Conservation (phyloP, 2,113 vertebrate genomes). For the Xyrauchen texanus region DNA sequence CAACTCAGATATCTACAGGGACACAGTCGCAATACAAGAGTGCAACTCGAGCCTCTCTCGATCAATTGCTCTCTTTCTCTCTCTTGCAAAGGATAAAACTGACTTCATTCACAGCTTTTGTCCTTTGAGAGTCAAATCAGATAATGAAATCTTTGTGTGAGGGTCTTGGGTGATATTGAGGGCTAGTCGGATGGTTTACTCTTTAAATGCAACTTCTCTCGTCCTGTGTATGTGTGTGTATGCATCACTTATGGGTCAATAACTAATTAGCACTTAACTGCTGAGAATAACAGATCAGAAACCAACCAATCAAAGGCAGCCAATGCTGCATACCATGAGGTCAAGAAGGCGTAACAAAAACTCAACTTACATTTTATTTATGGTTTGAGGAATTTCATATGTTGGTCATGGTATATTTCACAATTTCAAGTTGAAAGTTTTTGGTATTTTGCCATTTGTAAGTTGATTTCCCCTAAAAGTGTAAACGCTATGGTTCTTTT, state of each 20-base stretch:
- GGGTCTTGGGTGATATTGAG: conserved; percentile 43
- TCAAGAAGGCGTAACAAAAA: background rate
- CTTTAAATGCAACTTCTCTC: conserved; percentile 47
- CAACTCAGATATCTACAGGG: too few species aligned
- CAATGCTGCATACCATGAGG: conserved; percentile 17
- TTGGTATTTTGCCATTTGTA: too few species aligned
- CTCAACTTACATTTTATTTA: background rate
- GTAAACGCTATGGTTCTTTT: too few species aligned
- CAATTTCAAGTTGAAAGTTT: too few species aligned
- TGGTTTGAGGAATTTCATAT: too few species aligned
- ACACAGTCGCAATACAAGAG: too few species aligned
- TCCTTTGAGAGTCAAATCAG: conserved; percentile 55
- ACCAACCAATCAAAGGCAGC: conserved; percentile 18
- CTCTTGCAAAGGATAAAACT: conserved; percentile 7
- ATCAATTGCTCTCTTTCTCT: background rate
- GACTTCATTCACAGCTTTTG: conserved; percentile 51
- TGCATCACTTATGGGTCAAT: conserved; percentile 60
- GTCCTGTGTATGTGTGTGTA: conserved; percentile 36
- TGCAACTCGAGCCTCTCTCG: too few species aligned
- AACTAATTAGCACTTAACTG: conserved; percentile 63
- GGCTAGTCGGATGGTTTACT: conserved; percentile 55
- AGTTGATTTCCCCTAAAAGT: too few species aligned
- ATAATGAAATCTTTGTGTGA: conserved; percentile 62
- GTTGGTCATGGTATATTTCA: too few species aligned
- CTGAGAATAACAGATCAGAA: conserved; percentile 45